These are phyloP conservation scores for Ficedula albicollis DNA, from an alignment of 2,797 vertebrate genomes.

Conservation along the genomic window DNA sequence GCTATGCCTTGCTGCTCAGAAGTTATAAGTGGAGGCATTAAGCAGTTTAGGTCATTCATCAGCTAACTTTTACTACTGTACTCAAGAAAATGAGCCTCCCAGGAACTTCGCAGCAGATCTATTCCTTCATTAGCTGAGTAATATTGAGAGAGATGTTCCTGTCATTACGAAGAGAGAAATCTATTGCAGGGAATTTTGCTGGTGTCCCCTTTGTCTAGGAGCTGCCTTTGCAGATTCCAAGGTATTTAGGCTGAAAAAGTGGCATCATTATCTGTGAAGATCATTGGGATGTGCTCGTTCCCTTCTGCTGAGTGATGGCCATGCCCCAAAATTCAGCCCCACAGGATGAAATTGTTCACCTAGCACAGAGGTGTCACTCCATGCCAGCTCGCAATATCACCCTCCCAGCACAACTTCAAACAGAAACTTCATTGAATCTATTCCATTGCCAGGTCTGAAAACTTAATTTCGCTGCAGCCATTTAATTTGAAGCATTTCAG, in stretches of 20 bases:
- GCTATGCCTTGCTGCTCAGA: constrained; percentile 82
- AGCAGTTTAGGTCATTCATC: constrained; percentile 86
- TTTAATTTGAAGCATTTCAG: neutral
- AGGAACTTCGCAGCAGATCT: constrained; percentile 83
- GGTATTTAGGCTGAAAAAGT: constrained; percentile 73
- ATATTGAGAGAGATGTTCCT: constrained; percentile 90
- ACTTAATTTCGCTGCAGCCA: neutral
- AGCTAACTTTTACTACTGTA: constrained; percentile 90
- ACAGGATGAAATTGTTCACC: neutral
- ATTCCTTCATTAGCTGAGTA: constrained; percentile 86
- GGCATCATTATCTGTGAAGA: constrained; percentile 58
- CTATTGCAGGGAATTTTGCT: constrained; percentile 73
- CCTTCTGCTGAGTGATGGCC: constrained; percentile 26
- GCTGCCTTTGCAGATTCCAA: constrained; percentile 72
- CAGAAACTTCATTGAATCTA: neutral
- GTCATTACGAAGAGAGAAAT: constrained; percentile 79
- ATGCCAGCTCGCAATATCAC: neutral
- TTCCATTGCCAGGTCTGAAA: neutral
- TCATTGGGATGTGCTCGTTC: constrained; percentile 38
- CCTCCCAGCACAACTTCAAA: constrained; percentile 26
- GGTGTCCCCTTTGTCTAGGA: constrained; percentile 73
- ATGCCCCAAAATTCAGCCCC: neutral
- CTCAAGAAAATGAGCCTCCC: constrained; percentile 86
- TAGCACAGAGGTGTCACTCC: neutral
- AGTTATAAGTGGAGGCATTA: constrained; percentile 82